Conservation (phyloP, 2,888 invertebrate genomes). For the Sphaerophoria taeniata region DNA sequence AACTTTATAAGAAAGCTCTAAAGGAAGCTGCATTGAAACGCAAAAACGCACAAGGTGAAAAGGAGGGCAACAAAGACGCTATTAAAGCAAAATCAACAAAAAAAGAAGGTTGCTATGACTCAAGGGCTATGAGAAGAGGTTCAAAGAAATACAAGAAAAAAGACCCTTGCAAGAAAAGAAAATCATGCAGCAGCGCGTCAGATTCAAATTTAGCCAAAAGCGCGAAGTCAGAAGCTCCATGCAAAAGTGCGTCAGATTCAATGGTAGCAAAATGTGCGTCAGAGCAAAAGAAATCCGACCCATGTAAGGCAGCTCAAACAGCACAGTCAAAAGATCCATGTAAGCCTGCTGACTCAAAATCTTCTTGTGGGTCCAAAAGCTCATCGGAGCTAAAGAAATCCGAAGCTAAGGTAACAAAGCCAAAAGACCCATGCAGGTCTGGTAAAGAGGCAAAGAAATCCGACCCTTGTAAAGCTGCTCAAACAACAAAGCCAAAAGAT, state of each 20-base stretch:
- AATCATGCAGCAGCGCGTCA: too few species aligned
- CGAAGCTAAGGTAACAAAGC: too few species aligned
- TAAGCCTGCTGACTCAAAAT: not conserved
- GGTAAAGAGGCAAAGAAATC: too few species aligned
- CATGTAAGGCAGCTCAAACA: not conserved
- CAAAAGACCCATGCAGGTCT: too few species aligned
- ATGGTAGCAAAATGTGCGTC: too few species aligned
- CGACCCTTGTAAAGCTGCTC: too few species aligned
- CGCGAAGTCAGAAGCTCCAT: too few species aligned
- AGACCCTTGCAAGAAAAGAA: not conserved
- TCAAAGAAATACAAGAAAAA: not conserved
- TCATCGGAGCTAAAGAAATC: not conserved
- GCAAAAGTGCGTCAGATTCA: too few species aligned
- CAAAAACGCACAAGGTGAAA: not conserved
- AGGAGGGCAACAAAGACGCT: not conserved
- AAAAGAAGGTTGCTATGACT: not conserved
- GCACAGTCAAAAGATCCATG: not conserved
- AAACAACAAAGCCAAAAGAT: too few species aligned
- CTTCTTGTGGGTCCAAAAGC: not conserved
- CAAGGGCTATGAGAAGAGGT: not conserved
- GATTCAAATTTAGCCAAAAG: too few species aligned
- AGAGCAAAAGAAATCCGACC: too few species aligned
- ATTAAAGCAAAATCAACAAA: constrained; percentile 7
- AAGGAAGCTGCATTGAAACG: constrained; percentile 15
- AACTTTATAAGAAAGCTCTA: constrained; percentile 28